phyloP scores from a whole-genome alignment of 2,113 vertebrate species.

The Pteronura brasiliensis region DNA sequence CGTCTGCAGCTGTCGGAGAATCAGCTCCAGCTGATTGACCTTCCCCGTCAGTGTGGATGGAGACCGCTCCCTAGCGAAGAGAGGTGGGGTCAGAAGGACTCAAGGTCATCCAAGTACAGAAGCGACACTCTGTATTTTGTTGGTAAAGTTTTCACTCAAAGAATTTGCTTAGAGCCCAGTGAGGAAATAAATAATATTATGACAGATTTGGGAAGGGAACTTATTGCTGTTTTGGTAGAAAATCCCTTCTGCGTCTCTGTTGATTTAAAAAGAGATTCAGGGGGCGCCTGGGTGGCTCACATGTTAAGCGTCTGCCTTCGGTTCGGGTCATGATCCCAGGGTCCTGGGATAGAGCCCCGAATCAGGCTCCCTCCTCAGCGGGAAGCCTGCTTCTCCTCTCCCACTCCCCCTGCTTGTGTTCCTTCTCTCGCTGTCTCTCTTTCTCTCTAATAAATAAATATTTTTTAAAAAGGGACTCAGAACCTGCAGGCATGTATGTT shows the following conservation, averaged over 20 bases:
- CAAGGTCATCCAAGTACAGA: neutral
- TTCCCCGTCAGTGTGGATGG: constrained; percentile 95
- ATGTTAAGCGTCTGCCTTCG: too few relatives aligned
- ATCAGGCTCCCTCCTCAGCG: accelerated
- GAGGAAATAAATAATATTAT: neutral
- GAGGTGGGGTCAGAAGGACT: neutral
- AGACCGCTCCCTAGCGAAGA: constrained; percentile 81
- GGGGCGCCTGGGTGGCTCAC: too few relatives aligned
- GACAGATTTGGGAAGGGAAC: neutral
- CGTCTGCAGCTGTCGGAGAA: constrained; percentile 94
- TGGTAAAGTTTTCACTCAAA: neutral
- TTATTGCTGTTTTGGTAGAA: neutral
- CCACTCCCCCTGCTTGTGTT: too few relatives aligned
- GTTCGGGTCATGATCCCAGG: too few relatives aligned
- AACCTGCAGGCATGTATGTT: neutral
- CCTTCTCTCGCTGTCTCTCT: too few relatives aligned
- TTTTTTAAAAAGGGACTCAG: neutral
- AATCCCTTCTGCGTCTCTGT: neutral
- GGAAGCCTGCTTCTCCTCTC: too few relatives aligned
- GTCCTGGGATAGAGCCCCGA: too few relatives aligned
- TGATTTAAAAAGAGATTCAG: neutral
- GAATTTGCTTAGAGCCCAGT: neutral
- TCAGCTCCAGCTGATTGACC: constrained; percentile 97
- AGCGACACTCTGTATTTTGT: neutral
- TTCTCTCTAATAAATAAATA: too few relatives aligned